phyloP scores from a whole-genome alignment of 2,888 invertebrate species.

The Parnassius smintheus region DNA sequence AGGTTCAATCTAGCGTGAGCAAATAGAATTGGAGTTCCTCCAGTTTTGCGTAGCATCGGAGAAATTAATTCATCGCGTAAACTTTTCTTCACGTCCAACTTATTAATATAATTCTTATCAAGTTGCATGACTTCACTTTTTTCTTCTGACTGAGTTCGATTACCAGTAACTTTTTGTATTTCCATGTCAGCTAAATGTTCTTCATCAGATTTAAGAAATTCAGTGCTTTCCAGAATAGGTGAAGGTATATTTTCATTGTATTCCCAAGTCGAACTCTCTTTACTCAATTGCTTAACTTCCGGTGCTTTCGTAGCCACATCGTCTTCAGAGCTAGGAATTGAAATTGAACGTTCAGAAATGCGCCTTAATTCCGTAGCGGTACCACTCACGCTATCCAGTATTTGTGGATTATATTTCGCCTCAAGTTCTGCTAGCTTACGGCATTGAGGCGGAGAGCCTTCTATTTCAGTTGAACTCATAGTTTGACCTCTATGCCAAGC shows the following conservation, averaged over 20 bases:
- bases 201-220: constrained; percentile 82
- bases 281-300: constrained; percentile 73
- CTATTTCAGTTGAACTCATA: constrained; percentile 89
- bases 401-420: constrained; percentile 84
- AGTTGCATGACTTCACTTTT: constrained; percentile 49
- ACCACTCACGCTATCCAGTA: constrained; percentile 82
- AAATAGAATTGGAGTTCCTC: constrained; percentile 89
- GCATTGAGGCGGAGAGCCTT: constrained; percentile 88
- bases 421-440: constrained; percentile 83
- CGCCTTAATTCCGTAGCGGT: constrained; percentile 85
- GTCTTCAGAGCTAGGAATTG: constrained; percentile 88
- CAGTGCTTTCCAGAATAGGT: constrained; percentile 82
- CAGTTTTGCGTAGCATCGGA: constrained; percentile 85
- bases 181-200: constrained; percentile 79
- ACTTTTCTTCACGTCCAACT: constrained; percentile 70
- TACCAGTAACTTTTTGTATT: constrained; percentile 79
- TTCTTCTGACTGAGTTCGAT: constrained; percentile 56
- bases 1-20: constrained; percentile 90
- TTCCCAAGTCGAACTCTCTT: constrained; percentile 82
- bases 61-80: constrained; percentile 86
- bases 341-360: constrained; percentile 87
- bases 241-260: constrained; percentile 84
- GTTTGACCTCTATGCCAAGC: constrained; percentile 86
- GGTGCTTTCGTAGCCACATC: constrained; percentile 82
- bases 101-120: constrained; percentile 52